A percentile compares a stretch with the other conserved stretches of the same genome.
Conservation (phyloP, 1,140 invertebrate species). For the Drosophila ambigua region DNA sequence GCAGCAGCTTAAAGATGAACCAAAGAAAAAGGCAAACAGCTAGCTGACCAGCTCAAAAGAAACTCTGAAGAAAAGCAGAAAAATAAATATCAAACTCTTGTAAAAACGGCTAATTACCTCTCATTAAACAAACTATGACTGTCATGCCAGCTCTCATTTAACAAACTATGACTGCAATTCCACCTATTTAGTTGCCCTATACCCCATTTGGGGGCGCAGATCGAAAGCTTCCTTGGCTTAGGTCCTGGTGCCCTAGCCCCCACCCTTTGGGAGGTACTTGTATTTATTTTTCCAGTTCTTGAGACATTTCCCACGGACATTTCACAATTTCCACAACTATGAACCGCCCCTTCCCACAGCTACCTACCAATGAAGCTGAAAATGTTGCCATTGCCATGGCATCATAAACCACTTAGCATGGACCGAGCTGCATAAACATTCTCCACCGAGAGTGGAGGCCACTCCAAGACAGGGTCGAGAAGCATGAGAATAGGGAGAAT, state of each 20-base stretch:
- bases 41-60: no score
- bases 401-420: slow-evolving; percentile 52
- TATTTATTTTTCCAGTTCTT: slow-evolving; percentile 1
- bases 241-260: slow-evolving; percentile 91
- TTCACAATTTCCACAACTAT: slow-evolving; percentile 36
- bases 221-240: slow-evolving; percentile 97
- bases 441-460: slow-evolving; percentile 30
- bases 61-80: no score
- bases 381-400: slow-evolving; percentile 46
- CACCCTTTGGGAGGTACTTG: not conserved
- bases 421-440: slow-evolving; percentile 52
- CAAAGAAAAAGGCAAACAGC: no score
- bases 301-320: slow-evolving; percentile 20
- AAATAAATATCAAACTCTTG: no score
- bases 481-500: slow-evolving; percentile 11
- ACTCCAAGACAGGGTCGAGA: slow-evolving; percentile 20
- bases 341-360: not conserved
- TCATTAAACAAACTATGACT: no score
- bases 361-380: slow-evolving; percentile 36
- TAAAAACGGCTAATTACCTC: no score
- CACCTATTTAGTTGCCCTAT: no score
- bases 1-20: no score
- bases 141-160: no score
- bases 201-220: slow-evolving; percentile 92
- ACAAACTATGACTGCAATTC: no score